Evolutionary conservation across 2,113 vertebrate species (phyloP).

Genomic region (Scortum barcoo): DNA sequence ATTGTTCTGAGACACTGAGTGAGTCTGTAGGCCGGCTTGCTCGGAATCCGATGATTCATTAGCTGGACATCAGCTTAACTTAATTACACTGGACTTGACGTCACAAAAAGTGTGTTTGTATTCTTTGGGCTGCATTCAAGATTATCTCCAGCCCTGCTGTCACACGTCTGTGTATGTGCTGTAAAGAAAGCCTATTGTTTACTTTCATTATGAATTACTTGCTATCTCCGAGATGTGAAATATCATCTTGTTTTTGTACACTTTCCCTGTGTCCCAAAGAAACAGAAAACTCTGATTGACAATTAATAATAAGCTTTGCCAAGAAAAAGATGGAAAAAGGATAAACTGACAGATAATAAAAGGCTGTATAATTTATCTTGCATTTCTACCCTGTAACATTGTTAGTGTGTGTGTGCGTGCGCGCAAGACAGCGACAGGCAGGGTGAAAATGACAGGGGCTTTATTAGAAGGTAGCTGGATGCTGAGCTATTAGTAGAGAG

Average conservation of each 20-base stretch:
- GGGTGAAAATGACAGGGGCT: slow-evolving; percentile 59
- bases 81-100: slow-evolving; percentile 56
- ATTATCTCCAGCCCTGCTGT: slow-evolving; percentile 41
- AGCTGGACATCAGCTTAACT: slow-evolving; percentile 61
- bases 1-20: slow-evolving; percentile 50
- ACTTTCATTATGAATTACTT: slow-evolving; percentile 45
- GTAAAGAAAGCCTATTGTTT: slow-evolving; percentile 57
- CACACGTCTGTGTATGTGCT: slow-evolving; percentile 38
- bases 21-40: slow-evolving; percentile 13
- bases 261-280: slow-evolving; percentile 37
- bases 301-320: slow-evolving; percentile 63
- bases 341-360: slow-evolving; percentile 36
- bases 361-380: slow-evolving; percentile 30
- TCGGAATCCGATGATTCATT: slow-evolving; percentile 69
- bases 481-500: slow-evolving; percentile 62
- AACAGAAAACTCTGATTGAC: slow-evolving; percentile 44
- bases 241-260: slow-evolving; percentile 67
- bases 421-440: not conserved
- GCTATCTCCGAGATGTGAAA: slow-evolving; percentile 62
- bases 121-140: slow-evolving; percentile 58
- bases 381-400: slow-evolving; percentile 2
- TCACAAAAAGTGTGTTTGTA: slow-evolving; percentile 55
- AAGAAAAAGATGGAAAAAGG: slow-evolving; percentile 40
- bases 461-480: slow-evolving; percentile 64
- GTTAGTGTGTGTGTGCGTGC: not conserved